Evolutionary conservation across 2,113 vertebrate species (phyloP), one percentile per base, ranked within the genome.

Genomic region (Chamaea fasciata): DNA sequence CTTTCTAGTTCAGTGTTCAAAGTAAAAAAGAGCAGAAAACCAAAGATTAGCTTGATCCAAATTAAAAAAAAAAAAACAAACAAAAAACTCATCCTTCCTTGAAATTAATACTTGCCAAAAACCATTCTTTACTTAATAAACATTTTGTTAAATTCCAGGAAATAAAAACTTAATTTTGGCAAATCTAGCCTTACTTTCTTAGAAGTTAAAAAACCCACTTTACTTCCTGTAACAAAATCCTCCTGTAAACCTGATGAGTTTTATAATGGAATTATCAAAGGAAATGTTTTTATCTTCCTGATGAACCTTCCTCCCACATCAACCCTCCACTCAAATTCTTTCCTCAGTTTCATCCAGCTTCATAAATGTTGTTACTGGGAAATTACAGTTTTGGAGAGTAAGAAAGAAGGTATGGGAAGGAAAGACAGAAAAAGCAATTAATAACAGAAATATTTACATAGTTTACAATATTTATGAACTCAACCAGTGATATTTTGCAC

Each of bases 141-240:
- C 5, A 68, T 91, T 92, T 87, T 85, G 26, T 60, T 84, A 84
- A 81, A 94, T 91, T 91, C 81, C 73, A 96, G 69, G 87, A 96
- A 95, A 84, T 52, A 73, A 90, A 90, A 83, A 80, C 60, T 31
- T 73, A 31, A 4, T 6, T 74, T 89, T 95, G 73, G 50, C 59
- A 80, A 81, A 89, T 84, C 35, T 83, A 69, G 3, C 20, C 33
- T 62, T 19, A 55, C 31, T 83, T n/a, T 83, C 50, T 74, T 89
- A n/a, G 8, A 79, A 94, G 62, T 15, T 63, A 81, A 86, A 86
- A 86, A 14, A 7, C 3, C 17, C 11, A 44, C 13, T 62, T 83
- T 76, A 35, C 41, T 75, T 89, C 47, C n/a, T 68, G 30, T 68
- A 92, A 91, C 18, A 47, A 92, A 81, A 64, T 26, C n/a, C 49